Base-by-base conservation (phyloP, 2,113 vertebrate genomes). In the Psammodynastes pulverulentus region DNA sequence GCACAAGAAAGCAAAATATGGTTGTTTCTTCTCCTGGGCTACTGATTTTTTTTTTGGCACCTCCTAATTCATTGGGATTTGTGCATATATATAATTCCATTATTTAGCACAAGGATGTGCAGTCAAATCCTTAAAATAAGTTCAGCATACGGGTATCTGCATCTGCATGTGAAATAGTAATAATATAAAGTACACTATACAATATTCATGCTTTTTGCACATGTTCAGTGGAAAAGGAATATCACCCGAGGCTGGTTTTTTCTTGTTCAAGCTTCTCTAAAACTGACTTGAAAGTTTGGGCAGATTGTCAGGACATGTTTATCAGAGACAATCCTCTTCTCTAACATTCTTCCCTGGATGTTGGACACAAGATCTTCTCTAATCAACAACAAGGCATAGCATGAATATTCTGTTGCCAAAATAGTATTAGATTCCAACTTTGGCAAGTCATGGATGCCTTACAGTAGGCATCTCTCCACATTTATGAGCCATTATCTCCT, bases 201-300 rank as follows among this genome's bases (percentile, higher is more conserved):
- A 62, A n/a, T 87, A 53, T 87, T 87, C 34, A 48, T 34, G 17
- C 9, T 79, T 79, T 72, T 39, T 79, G 72, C 72, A 43, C 72
- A 79, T 43, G 34, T 79, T 79, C 43, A 79, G 43, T 19, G 17
- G 15, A 21, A 39, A 21, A 39, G n/a, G 15, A 43, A 79, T 43
- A 79, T 79, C 17, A 19, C 3, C 7, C 0, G 6, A 79, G 34
- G 34, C 72, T 43, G 34, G 2, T 9, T 43, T 93, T 49, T 45
- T 89, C 90, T 90, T 5, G 4, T 93, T 56, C 21, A 45, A 0
- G 0, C 43, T 84, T 92, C 88, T 51, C 86, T 84, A 91, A 94
- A 49, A 23, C 26, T 62, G 92, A 54, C 10, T 85, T 92, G 51
- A 26, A 95, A 86, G 84, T 52, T 34, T 93, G 23, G 92, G 88